Conservation (phyloP, 1,140 invertebrate genomes). For the Eurosta solidaginis region DNA sequence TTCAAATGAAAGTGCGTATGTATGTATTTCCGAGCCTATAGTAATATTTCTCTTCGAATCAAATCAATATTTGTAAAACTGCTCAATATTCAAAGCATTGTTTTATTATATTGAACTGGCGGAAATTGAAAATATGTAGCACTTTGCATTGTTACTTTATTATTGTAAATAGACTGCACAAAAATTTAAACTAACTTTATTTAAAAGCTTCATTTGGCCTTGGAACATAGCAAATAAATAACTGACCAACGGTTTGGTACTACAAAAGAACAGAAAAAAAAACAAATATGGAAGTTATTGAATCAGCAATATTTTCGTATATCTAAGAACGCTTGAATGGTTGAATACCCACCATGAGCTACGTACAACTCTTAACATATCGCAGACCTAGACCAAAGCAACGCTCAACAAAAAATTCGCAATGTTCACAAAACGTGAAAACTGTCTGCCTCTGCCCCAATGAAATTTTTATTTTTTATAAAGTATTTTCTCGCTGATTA, state of each 20-base stretch:
- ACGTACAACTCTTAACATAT: no score
- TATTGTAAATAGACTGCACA: not conserved
- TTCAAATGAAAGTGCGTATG: no score
- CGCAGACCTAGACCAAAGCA: no score
- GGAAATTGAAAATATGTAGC: not conserved
- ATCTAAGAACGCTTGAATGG: not conserved
- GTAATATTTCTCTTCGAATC: no score
- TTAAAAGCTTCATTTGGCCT: not conserved
- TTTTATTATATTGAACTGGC: not conserved
- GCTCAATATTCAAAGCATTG: no score
- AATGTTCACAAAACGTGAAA: no score
- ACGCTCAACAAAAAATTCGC: no score
- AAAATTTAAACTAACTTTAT: not conserved
- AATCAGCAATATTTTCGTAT: not conserved
- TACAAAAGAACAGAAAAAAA: not conserved
- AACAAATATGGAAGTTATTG: not conserved
- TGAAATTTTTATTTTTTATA: no score
- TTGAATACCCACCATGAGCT: not conserved
- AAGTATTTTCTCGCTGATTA: no score
- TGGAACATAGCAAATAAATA: not conserved
- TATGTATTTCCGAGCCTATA: no score
- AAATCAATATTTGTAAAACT: no score
- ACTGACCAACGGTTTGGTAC: not conserved
- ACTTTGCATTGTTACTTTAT: not conserved
- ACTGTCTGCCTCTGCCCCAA: no score